Conservation (phyloP, 2,113 vertebrate species). For the Rousettus leschenaultii region DNA sequence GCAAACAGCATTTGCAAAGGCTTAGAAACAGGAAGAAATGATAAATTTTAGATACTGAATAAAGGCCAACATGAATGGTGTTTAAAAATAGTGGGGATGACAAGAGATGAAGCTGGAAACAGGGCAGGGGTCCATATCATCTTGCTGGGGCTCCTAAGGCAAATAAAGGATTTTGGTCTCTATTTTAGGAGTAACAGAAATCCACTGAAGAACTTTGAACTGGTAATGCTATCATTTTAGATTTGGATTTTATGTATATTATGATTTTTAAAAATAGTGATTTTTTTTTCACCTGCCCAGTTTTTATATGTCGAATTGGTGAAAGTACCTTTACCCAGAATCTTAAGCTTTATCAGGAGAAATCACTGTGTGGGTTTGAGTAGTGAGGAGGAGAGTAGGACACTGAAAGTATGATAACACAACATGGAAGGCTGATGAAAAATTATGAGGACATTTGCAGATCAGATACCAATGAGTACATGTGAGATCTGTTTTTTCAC, state of each 20-base stretch:
- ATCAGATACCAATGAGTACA: not conserved
- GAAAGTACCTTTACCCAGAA: not conserved
- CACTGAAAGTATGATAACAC: not conserved
- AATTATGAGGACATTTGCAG: not conserved
- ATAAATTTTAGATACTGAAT: not conserved
- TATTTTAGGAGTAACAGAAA: not conserved
- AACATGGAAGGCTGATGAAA: not conserved
- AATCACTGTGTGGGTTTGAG: not conserved
- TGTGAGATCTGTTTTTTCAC: not conserved
- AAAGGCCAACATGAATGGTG: not conserved
- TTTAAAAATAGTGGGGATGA: not conserved
- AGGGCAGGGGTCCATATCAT: not conserved
- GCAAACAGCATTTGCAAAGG: not conserved
- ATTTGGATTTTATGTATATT: not conserved
- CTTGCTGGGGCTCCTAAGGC: no score
- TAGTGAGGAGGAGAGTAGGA: not conserved
- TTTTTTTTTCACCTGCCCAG: not conserved
- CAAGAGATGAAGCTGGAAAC: not conserved
- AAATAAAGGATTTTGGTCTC: not conserved
- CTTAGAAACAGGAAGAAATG: not conserved
- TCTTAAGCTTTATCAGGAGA: not conserved
- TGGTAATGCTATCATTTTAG: not conserved
- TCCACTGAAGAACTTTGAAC: not conserved
- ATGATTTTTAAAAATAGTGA: not conserved
- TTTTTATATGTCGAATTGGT: not conserved